Base-by-base conservation (phyloP, 2,797 vertebrate genomes). In the Tarsius wallacei region DNA sequence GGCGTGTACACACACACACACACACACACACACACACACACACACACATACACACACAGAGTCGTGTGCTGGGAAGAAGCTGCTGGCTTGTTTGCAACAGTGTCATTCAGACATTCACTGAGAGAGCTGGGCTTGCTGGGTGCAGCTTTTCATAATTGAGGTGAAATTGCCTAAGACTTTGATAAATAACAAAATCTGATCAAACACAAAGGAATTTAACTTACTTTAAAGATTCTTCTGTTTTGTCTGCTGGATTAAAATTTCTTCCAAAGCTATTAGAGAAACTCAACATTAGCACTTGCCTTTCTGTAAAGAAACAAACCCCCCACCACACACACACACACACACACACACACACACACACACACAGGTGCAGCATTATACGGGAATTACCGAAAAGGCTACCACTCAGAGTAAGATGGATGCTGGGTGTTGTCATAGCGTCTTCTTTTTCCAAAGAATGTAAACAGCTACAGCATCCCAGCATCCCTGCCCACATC, bases 201-300 rank as follows among this genome's bases (percentile, higher is more conserved):
- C 83, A 94, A 66, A 97, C 95, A 93, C 80, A 91, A 91, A 95
- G 57, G 84, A 94, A 94, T 97, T 98, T 97, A 97, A 94, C 77
- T 87, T 95, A 85, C 95, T 97, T 77, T 96, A 95, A 96, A 93
- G 97, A 97, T 98, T 74, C 97, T 91, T 94, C 88, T 91, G 91
- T 93, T 97, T 96, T 95, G 89, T 96, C 85, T 97, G 89, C 71
- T 94, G 93, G 97, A 98, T 98, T 97, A 98, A 91, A 97, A 95
- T 92, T 94, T 81, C 81, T 94, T 94, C 91, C 94, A 96, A 96
- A 96, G 95, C 96, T 96, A 96, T 97, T 93, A 97, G 93, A 95
- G 87, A 96, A 98, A 97, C 90, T 94, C 81, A 92, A 94, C 93
- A 93, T 97, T 93, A 95, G 93, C 80, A 85, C 89, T 97, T 96